Evolutionary conservation across 2,888 invertebrate species (phyloP).

Genomic region (Drosophila yooni): DNA sequence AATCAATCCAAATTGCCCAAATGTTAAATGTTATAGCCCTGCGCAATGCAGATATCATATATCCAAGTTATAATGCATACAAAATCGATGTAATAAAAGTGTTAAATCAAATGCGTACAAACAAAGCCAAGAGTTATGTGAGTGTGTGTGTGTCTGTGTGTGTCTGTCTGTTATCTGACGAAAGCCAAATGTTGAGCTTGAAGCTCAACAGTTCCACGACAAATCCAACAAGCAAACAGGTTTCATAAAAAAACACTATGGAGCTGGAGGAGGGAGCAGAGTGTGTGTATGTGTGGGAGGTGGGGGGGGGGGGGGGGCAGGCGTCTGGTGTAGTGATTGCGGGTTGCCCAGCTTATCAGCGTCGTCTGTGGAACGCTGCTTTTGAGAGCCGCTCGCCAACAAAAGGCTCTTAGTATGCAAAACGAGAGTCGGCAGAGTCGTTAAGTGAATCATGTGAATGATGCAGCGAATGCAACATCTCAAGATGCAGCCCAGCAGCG

Average conservation of each 20-base stretch:
- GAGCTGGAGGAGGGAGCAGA: background rate
- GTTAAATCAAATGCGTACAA: conserved; percentile 54
- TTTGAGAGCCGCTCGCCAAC: conserved; percentile 42
- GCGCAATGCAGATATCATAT: conserved; percentile 53
- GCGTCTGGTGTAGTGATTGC: background rate
- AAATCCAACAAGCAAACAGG: conserved; percentile 38
- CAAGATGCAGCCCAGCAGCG: conserved; percentile 55
- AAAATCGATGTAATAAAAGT: conserved; percentile 27
- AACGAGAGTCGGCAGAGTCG: conserved; percentile 53
- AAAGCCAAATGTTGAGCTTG: conserved; percentile 27
- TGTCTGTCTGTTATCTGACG: conserved; percentile 42
- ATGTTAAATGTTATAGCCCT: conserved; percentile 53
- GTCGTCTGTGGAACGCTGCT: conserved; percentile 20
- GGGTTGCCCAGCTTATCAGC: conserved; percentile 46
- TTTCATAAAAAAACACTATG: conserved; percentile 10
- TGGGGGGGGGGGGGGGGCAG: background rate
- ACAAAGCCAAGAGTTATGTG: conserved; percentile 61
- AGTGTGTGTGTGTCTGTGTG: conserved; percentile 45
- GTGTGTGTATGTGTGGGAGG: no score
- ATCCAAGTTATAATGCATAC: background rate
- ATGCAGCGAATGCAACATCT: conserved; percentile 39
- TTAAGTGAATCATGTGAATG: conserved; percentile 65
- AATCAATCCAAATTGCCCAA: conserved; percentile 44
- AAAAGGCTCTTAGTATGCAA: conserved; percentile 78
- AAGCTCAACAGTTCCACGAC: conserved; percentile 30